Percentiles rank a stretch among this genome's conserved stretches.
Evolutionary conservation across 2,888 invertebrate genomes (phyloP).

Genomic region (Labia minor): DNA sequence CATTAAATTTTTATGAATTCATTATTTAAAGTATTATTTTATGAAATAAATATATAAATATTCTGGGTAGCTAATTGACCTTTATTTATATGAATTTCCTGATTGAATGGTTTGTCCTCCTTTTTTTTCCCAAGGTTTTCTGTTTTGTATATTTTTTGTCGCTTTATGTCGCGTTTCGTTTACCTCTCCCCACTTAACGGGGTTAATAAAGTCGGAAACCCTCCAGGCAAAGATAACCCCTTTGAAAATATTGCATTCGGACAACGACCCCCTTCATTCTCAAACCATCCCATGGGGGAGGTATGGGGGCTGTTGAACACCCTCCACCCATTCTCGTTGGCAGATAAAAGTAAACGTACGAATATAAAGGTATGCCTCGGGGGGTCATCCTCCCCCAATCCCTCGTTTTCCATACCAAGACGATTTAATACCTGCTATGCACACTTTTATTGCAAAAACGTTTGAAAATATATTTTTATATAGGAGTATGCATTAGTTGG

Average conservation of each 20-base stretch:
- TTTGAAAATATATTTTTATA: background rate
- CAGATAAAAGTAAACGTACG: slow-evolving; percentile 3
- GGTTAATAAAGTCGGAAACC: slow-evolving; percentile 13
- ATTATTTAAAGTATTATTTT: too few species aligned
- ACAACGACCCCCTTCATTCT: background rate
- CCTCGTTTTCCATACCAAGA: background rate
- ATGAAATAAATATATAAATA: too few species aligned
- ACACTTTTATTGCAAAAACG: background rate
- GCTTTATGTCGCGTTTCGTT: background rate
- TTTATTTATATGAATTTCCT: too few species aligned
- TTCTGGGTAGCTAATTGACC: too few species aligned
- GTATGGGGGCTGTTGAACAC: background rate
- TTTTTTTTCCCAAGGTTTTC: too few species aligned
- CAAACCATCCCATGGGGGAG: background rate
- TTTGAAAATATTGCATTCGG: slow-evolving; percentile 13
- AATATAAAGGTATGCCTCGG: background rate
- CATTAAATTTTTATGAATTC: too few species aligned
- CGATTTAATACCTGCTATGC: slow-evolving; percentile 7
- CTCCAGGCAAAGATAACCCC: slow-evolving; percentile 8
- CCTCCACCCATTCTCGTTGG: background rate
- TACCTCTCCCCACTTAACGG: background rate
- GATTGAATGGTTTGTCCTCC: too few species aligned
- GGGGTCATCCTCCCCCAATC: background rate
- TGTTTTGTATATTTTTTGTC: too few species aligned
- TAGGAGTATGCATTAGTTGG: background rate